phyloP scores from a whole-genome alignment of 2,797 vertebrate species.

The Astyanax mexicanus region DNA sequence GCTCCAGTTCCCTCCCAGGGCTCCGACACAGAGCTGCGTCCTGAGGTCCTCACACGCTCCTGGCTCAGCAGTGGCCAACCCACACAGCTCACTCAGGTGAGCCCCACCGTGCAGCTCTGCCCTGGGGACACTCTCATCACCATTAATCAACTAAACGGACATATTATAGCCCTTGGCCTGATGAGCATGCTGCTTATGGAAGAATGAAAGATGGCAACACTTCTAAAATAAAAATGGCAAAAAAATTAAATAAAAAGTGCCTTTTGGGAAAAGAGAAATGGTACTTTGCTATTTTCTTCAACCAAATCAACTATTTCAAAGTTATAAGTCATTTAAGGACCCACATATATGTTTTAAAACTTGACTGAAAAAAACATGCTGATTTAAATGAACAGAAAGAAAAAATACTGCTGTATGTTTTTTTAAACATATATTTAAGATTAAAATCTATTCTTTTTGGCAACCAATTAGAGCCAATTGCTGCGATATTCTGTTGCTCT shows the following conservation, averaged over 20 bases:
- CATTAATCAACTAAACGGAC: conserved; percentile 76
- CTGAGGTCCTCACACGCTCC: conserved; percentile 45
- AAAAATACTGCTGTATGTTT: too few species aligned
- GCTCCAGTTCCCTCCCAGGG: conserved; percentile 32
- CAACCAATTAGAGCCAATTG: too few species aligned
- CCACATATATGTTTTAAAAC: too few species aligned
- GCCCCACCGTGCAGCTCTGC: conserved; percentile 63
- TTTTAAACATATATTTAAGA: too few species aligned
- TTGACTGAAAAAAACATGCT: too few species aligned
- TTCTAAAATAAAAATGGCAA: neutral
- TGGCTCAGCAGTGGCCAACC: conserved; percentile 54
- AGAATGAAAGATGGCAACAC: neutral
- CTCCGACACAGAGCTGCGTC: conserved; percentile 43
- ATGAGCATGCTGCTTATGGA: neutral
- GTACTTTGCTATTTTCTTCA: too few species aligned
- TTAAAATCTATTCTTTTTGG: too few species aligned
- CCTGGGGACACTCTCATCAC: conserved; percentile 56
- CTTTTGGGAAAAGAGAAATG: neutral
- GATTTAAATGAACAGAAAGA: too few species aligned
- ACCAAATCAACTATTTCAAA: too few species aligned
- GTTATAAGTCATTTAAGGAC: too few species aligned
- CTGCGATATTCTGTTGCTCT: too few species aligned
- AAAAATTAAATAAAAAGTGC: neutral
- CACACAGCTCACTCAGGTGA: conserved; percentile 65
- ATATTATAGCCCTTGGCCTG: conserved; percentile 72